Evolutionary conservation across 1,140 invertebrate genomes (phyloP).

Genomic region (Magallana gigas): DNA sequence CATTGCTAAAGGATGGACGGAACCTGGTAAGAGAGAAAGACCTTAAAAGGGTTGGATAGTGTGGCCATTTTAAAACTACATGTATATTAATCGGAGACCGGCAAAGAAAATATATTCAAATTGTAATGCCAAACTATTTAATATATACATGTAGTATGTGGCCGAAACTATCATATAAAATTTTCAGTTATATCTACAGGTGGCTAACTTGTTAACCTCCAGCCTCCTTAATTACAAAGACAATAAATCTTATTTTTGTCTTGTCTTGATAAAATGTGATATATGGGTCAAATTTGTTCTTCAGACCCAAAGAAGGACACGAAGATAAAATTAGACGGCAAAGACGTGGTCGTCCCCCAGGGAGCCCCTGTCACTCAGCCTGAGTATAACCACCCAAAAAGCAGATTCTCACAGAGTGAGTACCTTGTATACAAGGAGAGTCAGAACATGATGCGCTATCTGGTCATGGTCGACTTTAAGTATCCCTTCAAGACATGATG

Average conservation of each 20-base stretch:
- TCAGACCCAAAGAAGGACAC: conserved; percentile 77
- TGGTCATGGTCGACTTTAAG: conserved; percentile 55
- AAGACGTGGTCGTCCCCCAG: conserved; percentile 78
- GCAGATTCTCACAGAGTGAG: conserved; percentile 79
- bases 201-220: too few relatives aligned
- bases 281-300: conserved; percentile 40
- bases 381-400: conserved; percentile 60
- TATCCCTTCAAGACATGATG: too few relatives aligned
- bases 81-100: neutral
- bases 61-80: neutral
- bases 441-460: conserved; percentile 78
- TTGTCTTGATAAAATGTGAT: too few relatives aligned
- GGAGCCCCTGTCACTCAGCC: conserved; percentile 74
- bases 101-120: neutral
- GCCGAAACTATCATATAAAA: too few relatives aligned
- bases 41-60: neutral
- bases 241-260: too few relatives aligned
- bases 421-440: conserved; percentile 80
- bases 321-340: conserved; percentile 74
- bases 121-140: too few relatives aligned
- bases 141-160: too few relatives aligned
- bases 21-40: conserved; percentile 78
- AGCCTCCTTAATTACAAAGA: too few relatives aligned
- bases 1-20: conserved; percentile 77
- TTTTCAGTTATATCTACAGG: too few relatives aligned